Evolutionary conservation across 2,888 invertebrate genomes (phyloP), one percentile per base, ranked within the genome.

Genomic region (Dynastes hyllus): DNA sequence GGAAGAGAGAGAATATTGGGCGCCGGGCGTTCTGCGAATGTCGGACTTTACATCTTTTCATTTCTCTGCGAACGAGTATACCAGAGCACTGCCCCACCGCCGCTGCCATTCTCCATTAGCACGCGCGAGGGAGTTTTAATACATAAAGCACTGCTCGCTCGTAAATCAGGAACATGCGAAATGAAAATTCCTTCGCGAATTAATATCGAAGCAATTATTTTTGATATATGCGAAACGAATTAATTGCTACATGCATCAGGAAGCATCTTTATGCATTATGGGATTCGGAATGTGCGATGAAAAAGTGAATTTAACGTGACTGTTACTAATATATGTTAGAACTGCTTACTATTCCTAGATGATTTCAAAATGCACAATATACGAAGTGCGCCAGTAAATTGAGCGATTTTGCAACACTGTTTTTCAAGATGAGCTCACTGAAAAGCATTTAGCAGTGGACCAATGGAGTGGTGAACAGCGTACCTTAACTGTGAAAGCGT

Each of bases 171-270:
- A 37, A 37, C 4, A 71, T 71, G 58, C 55, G 55, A 71, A 71
- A 71, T 71, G 71, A 71, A 71, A 71, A 71, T 71, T 71, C 71
- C 71, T 71, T 32, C 55, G 71, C 71, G 71, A 55, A 71, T 71
- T 71, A 71, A 58, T 69, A 50, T 27, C 32, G 16, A 27, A 55
- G 71, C 55, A 71, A 71, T 71, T 71, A 71, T 58, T 71, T 71
- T 71, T 71, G 58, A 69, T 69, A 69, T 69, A 69, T 51, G 69
- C 50, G 50, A 69, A 69, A 69, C 27, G 69, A 51, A 69, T 69
- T 69, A 51, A 45, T 45, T 37, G 61, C 61, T 11, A 11, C 29
- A 61, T 6, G 61, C 29, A n/a, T 13, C n/a, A 11, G 11, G n/a
- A 55, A 16, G 61, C 27, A 5, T 37, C 32, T 37, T 5, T 5